A percentile compares a stretch with the other conserved stretches of the same genome.
These are phyloP conservation scores for Acipenser oxyrinchus DNA, from an alignment of 2,797 vertebrate species.

Conservation along the genomic window DNA sequence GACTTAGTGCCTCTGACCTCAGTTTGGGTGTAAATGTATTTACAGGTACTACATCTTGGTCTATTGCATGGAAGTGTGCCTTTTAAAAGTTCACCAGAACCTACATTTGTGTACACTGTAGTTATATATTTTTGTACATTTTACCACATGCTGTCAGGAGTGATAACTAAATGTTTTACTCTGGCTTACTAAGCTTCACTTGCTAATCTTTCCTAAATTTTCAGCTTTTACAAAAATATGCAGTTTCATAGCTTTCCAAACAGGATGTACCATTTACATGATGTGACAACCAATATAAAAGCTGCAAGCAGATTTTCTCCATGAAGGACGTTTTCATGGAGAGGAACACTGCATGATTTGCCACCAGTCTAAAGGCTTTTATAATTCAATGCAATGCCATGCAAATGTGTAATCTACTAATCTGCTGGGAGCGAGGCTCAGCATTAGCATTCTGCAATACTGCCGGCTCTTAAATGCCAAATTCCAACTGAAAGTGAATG, in stretches of 20 bases:
- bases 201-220: too few species aligned
- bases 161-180: too few species aligned
- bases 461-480: conserved; percentile 36
- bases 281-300: conserved; percentile 57
- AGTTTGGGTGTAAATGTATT: too few species aligned
- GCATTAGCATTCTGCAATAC: conserved; percentile 44
- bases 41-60: too few species aligned
- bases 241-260: conserved; percentile 9
- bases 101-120: too few species aligned
- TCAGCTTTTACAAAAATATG: too few species aligned
- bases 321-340: conserved; percentile 55
- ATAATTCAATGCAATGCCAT: conserved; percentile 57
- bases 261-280: conserved; percentile 40
- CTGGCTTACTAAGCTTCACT: too few species aligned
- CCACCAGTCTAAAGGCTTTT: conserved; percentile 59
- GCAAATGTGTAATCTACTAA: conserved; percentile 52
- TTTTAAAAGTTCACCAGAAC: too few species aligned
- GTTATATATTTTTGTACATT: too few species aligned
- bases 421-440: conserved; percentile 53
- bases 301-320: conserved; percentile 52
- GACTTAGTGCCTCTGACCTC: too few species aligned
- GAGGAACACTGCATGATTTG: conserved; percentile 53
- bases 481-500: conserved; percentile 44
- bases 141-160: too few species aligned
- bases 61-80: too few species aligned